Evolutionary conservation across 2,113 vertebrate species (phyloP).

Genomic region (Benitochromis conjunctus): DNA sequence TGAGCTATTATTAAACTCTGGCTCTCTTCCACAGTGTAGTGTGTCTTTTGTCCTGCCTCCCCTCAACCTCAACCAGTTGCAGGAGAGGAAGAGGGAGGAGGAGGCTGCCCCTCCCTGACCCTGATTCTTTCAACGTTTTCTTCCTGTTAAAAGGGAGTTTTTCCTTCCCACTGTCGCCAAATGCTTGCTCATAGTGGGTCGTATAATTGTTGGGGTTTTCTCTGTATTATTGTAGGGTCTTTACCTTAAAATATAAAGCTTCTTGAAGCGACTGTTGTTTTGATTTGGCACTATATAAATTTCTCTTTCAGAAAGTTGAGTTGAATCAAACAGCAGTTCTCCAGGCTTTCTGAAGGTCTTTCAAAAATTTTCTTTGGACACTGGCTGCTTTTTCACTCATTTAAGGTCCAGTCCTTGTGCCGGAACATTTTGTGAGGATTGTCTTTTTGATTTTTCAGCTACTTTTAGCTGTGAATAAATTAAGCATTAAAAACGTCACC

Average conservation of each 20-base stretch:
- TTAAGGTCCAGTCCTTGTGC: background rate
- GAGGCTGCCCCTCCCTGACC: background rate
- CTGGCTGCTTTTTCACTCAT: background rate
- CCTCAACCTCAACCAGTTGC: background rate
- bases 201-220: background rate
- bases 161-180: background rate
- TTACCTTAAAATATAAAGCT: background rate
- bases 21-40: background rate
- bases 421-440: background rate
- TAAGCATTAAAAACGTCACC: background rate
- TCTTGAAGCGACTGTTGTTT: background rate
- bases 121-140: background rate
- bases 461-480: background rate
- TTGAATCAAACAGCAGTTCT: background rate
- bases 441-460: background rate
- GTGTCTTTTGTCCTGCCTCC: background rate
- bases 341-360: background rate
- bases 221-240: background rate
- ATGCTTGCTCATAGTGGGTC: background rate
- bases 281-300: background rate
- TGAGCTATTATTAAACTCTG: background rate
- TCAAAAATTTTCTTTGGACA: background rate
- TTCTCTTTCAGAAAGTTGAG: background rate
- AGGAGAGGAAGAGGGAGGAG: background rate
- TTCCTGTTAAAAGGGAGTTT: background rate